A percentile compares a stretch with the other conserved stretches of the same genome.
Evolutionary conservation across 2,888 invertebrate genomes (phyloP).

Genomic region (Temnothorax unifasciatus): DNA sequence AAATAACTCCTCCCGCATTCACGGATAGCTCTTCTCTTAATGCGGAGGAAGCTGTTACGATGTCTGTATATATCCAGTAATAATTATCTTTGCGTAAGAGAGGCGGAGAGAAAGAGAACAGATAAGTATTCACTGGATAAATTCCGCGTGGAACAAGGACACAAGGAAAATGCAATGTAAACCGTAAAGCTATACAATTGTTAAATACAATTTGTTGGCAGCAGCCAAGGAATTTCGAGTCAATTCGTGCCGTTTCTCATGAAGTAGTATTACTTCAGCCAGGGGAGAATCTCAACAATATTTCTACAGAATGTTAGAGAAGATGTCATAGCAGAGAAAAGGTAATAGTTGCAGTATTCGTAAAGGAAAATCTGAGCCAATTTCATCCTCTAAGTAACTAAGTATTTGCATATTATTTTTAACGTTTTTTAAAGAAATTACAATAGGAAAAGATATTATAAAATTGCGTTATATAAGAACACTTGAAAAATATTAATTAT

Average conservation of each 20-base stretch:
- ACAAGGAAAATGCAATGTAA: conserved; percentile 22
- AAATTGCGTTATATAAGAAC: background rate
- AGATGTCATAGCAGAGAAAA: background rate
- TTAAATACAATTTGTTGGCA: conserved; percentile 21
- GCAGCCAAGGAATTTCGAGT: conserved; percentile 37
- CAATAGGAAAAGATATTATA: background rate
- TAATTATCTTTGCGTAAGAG: conserved; percentile 25
- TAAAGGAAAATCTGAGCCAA: conserved; percentile 12
- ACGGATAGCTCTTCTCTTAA: conserved; percentile 2
- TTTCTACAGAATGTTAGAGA: conserved; percentile 10
- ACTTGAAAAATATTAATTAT: background rate
- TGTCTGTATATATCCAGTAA: conserved; percentile 1
- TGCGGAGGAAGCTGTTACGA: background rate
- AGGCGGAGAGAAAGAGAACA: background rate
- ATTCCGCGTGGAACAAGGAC: background rate
- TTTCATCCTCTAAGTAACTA: background rate
- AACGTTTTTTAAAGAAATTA: background rate
- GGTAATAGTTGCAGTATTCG: background rate
- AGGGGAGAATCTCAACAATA: conserved; percentile 5
- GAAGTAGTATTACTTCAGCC: conserved; percentile 24
- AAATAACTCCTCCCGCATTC: conserved; percentile 25
- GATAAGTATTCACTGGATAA: conserved; percentile 10
- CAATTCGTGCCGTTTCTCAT: conserved; percentile 11
- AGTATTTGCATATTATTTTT: background rate
- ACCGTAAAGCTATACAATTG: conserved; percentile 17